Percentiles rank a stretch among this genome's conserved stretches.
phyloP scores from a whole-genome alignment of 2,797 vertebrate genomes.

The Phaenicophaeus curvirostris region DNA sequence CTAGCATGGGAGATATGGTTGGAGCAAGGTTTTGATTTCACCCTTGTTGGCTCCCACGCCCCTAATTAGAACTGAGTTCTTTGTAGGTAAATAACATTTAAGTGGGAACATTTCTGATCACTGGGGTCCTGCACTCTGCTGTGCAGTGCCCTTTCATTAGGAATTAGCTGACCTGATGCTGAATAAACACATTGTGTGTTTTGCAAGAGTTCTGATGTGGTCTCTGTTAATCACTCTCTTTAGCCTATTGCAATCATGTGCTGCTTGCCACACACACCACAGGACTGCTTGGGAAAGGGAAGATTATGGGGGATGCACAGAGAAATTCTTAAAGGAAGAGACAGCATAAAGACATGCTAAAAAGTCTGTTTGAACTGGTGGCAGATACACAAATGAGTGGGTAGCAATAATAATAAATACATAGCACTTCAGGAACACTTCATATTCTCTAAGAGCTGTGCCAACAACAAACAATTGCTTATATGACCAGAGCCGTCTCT shows the following conservation, averaged over 20 bases:
- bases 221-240: conserved; percentile 50
- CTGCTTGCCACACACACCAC: background rate
- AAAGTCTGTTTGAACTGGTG: background rate
- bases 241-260: conserved; percentile 40
- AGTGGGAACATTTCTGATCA: conserved; percentile 61
- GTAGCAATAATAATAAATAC: conserved; percentile 17
- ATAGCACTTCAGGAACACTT: background rate
- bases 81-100: conserved; percentile 66
- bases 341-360: background rate
- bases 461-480: conserved; percentile 12
- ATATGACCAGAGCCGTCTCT: background rate
- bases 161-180: conserved; percentile 46
- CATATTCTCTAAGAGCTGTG: background rate
- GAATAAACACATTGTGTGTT: conserved; percentile 63
- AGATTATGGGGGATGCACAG: background rate
- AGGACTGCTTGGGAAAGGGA: conserved; percentile 31
- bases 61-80: conserved; percentile 63
- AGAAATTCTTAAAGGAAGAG: conserved; percentile 16
- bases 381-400: conserved; percentile 25
- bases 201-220: conserved; percentile 64
- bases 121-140: conserved; percentile 34
- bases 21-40: conserved; percentile 37
- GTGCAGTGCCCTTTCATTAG: conserved; percentile 62
- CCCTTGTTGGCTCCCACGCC: conserved; percentile 37
- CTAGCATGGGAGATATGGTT: background rate